A percentile compares a stretch with the other conserved stretches of the same genome.
Conservation (phyloP, 2,888 invertebrate species). For the Pantelozetes paolii region DNA sequence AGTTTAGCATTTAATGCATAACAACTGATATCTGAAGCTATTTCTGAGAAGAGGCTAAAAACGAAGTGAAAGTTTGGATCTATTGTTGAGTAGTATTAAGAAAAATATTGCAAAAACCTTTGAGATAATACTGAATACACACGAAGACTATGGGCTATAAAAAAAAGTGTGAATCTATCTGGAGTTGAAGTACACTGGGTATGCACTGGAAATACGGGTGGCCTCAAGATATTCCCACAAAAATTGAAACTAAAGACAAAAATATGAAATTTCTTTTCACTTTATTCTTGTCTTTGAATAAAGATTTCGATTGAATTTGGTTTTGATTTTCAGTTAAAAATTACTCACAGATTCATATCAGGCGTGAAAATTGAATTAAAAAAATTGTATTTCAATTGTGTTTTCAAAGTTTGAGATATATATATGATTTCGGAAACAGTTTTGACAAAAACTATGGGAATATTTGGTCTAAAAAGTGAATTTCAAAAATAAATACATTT, state of each 20-base stretch:
- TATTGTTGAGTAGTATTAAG: background rate
- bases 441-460: no score
- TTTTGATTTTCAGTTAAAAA: background rate
- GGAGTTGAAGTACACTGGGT: no score
- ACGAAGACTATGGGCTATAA: background rate
- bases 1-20: background rate
- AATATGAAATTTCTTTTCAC: background rate
- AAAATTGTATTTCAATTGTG: no score
- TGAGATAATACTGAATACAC: background rate
- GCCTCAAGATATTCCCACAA: slow-evolving; percentile 5
- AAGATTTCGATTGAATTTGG: background rate
- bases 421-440: no score
- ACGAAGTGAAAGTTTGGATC: background rate
- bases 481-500: no score
- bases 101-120: background rate
- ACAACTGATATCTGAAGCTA: background rate
- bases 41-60: background rate
- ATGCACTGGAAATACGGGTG: slow-evolving; percentile 5
- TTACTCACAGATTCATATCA: background rate
- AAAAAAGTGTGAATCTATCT: background rate
- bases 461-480: no score
- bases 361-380: no score
- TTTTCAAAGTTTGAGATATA: no score
- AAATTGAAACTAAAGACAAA: background rate
- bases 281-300: background rate